Evolutionary conservation across 2,797 vertebrate genomes (phyloP), one percentile per base, ranked within the genome.

Genomic region (Nothura maculosa): DNA sequence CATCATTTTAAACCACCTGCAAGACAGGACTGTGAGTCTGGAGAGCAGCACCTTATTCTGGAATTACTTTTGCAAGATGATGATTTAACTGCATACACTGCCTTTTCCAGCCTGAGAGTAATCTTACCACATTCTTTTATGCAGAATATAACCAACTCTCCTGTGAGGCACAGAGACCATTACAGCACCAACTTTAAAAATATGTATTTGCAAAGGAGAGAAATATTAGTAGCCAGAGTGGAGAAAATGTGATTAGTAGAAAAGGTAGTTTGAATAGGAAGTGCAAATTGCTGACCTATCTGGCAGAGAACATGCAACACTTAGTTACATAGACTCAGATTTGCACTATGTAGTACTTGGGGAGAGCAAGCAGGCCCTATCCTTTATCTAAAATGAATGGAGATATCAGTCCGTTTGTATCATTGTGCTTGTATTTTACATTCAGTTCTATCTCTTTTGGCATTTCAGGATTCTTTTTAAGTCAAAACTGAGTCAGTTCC

Each of bases 401-500:
- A 77, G 61, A 74, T 92, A 94, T 89, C 82, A 84, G 82, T 91
- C 70, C 54, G 38, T 77, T 91, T 90, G 67, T 94, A 91, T 77
- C 90, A 67, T 92, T 52, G 9, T 64, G 64, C 74, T 84, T 94
- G 77, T 95, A 87, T 93, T 96, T 91, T 83, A 75, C 87, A 82
- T 93, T 87, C 93, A 84, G 94, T 94, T 95, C 94, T 94, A 91
- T 96, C 89, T 87, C 76, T 90, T 36, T 72, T 89, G 85, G 77
- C 94, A 84, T 93, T 93, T 92, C 89, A 95, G 90, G 43, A 76
- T 94, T 87, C 55, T 86, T 81, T 95, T 89, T 58, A 81, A 92
- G 87, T 84, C 68, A 88, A 77, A 88, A 80, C 67, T 60, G 70
- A 92, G 74, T 79, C 7, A 1, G 18, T 92, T 96, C 85, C 64